A percentile compares a stretch with the other conserved stretches of the same genome.
These are phyloP conservation scores for Trissolcus basalis DNA, from an alignment of 1,140 invertebrate genomes.

Conservation along the genomic window DNA sequence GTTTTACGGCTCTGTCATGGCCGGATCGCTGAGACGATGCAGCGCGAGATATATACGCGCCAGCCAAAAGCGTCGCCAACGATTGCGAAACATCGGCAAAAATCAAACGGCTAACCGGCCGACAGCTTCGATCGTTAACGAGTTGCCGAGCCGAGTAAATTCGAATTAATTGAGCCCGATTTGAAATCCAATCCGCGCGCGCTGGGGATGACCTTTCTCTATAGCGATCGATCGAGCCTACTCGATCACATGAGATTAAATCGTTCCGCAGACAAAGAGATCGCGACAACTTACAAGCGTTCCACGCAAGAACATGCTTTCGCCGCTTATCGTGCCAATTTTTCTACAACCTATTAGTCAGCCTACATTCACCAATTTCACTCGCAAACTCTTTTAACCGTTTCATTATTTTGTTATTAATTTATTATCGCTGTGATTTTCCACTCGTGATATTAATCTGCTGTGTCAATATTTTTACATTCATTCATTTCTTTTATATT, in stretches of 20 bases:
- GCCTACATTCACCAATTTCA: no score
- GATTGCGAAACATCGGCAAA: slow-evolving; percentile 36
- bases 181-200: slow-evolving; percentile 56
- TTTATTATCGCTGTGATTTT: no score
- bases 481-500: no score
- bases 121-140: slow-evolving; percentile 50
- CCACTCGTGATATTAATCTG: no score
- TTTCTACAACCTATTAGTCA: no score
- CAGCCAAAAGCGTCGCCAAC: slow-evolving; percentile 25
- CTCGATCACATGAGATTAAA: slow-evolving; percentile 63
- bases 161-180: slow-evolving; percentile 60
- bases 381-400: no score
- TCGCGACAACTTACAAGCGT: slow-evolving; percentile 38
- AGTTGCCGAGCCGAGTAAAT: slow-evolving; percentile 49
- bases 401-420: background rate
- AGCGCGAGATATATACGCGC: background rate
- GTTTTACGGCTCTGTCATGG: slow-evolving; percentile 24
- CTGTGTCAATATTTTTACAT: no score
- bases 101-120: slow-evolving; percentile 43
- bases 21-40: slow-evolving; percentile 19
- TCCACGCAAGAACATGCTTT: slow-evolving; percentile 13
- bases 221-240: slow-evolving; percentile 48
- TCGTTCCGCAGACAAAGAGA: slow-evolving; percentile 56
- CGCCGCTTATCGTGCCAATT: background rate
- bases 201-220: slow-evolving; percentile 50